Percentiles rank a stretch among this genome's conserved stretches.
phyloP scores from a whole-genome alignment of 2,113 vertebrate species.

The Mesembrinibis cayennensis region DNA sequence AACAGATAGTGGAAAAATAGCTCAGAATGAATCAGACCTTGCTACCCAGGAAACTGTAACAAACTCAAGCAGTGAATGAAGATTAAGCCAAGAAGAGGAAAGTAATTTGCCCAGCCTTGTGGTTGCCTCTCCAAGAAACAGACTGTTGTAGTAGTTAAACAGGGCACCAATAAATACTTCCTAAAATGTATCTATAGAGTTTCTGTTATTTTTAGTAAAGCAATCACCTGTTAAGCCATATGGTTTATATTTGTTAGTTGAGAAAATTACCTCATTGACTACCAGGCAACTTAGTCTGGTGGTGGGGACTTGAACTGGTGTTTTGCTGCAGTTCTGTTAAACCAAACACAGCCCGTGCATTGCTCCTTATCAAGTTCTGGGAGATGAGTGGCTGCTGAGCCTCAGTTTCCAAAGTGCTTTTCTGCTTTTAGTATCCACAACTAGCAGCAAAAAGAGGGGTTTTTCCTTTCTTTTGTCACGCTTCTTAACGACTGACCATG shows the following conservation, averaged over 20 bases:
- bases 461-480: neutral
- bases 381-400: neutral
- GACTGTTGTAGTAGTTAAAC: neutral
- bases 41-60: neutral
- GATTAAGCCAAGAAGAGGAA: neutral
- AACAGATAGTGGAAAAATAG: neutral
- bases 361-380: neutral
- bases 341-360: neutral
- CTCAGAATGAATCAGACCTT: neutral
- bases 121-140: neutral
- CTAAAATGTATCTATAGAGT: neutral
- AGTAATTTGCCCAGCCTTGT: neutral
- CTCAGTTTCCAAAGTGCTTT: neutral
- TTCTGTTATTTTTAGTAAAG: neutral
- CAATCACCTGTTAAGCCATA: neutral
- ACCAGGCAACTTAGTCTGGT: neutral
- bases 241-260: neutral
- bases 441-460: neutral
- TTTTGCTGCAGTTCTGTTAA: neutral
- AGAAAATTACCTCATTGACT: neutral
- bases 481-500: neutral
- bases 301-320: neutral
- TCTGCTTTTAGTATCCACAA: neutral
- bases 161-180: neutral
- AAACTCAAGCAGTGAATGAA: neutral